A percentile compares a stretch with the other conserved stretches of the same genome.
Evolutionary conservation across 2,888 invertebrate genomes (phyloP).

Genomic region (Pantelozetes paolii): DNA sequence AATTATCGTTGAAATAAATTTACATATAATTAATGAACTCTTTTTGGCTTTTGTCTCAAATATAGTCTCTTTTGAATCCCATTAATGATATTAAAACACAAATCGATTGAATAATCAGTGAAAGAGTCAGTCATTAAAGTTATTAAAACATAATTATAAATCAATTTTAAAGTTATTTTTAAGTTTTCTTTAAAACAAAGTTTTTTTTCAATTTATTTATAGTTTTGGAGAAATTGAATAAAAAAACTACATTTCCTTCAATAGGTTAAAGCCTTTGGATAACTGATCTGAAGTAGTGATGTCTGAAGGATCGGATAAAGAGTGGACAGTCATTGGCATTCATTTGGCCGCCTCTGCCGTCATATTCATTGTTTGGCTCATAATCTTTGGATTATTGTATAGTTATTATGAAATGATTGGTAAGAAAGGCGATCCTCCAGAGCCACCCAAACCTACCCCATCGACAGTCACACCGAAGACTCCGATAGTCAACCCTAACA

Average conservation of each 20-base stretch:
- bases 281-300: too few relatives aligned
- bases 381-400: background rate
- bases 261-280: background rate
- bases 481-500: too few relatives aligned
- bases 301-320: too few relatives aligned
- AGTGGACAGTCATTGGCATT: too few relatives aligned
- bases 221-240: background rate
- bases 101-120: background rate
- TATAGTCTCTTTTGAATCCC: background rate
- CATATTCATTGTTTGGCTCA: background rate
- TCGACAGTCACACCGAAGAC: background rate
- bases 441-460: too few relatives aligned
- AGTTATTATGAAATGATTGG: background rate
- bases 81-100: background rate
- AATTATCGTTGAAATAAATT: background rate
- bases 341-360: background rate
- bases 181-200: background rate
- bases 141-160: conserved; percentile 3
- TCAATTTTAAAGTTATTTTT: background rate
- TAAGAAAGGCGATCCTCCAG: background rate
- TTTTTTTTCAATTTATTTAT: background rate
- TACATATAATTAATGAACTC: background rate
- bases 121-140: background rate
- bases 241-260: background rate
- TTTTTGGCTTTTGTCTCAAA: background rate